Percentiles rank a stretch among this genome's conserved stretches.
phyloP scores from a whole-genome alignment of 2,888 invertebrate species.

The Panopea generosa region DNA sequence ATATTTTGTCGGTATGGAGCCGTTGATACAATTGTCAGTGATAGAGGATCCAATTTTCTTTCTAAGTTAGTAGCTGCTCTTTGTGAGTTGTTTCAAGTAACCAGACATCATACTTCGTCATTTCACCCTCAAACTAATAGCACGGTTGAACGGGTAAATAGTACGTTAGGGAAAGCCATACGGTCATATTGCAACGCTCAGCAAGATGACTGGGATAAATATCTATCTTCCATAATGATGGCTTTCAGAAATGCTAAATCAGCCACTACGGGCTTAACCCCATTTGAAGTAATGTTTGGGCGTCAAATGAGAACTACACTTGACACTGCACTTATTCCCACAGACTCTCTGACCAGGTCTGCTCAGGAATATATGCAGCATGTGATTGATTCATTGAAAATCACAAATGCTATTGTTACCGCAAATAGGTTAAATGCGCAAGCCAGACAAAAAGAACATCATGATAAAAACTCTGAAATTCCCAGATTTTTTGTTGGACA shows the following conservation, averaged over 20 bases:
- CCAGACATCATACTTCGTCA: slow-evolving; percentile 49
- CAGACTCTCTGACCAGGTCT: background rate
- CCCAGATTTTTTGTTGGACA: slow-evolving; percentile 19
- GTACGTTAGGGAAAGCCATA: slow-evolving; percentile 47
- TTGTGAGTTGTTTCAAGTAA: slow-evolving; percentile 61
- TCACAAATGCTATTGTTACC: slow-evolving; percentile 23
- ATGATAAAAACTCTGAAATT: slow-evolving; percentile 35
- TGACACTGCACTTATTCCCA: slow-evolving; percentile 33
- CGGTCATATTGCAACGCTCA: slow-evolving; percentile 46
- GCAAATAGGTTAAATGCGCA: slow-evolving; percentile 20
- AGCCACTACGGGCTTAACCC: slow-evolving; percentile 33
- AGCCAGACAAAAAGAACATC: slow-evolving; percentile 27
- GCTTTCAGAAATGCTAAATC: slow-evolving; percentile 47
- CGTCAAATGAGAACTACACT: slow-evolving; percentile 27
- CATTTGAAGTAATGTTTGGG: slow-evolving; percentile 36
- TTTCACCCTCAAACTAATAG: slow-evolving; percentile 61
- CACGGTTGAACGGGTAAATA: slow-evolving; percentile 47
- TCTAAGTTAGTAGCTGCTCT: slow-evolving; percentile 55
- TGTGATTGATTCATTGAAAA: slow-evolving; percentile 2
- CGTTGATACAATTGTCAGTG: slow-evolving; percentile 44
- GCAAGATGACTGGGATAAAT: slow-evolving; percentile 47
- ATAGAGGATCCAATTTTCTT: slow-evolving; percentile 57
- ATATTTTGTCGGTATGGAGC: slow-evolving; percentile 62
- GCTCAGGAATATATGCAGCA: slow-evolving; percentile 27
- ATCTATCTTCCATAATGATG: slow-evolving; percentile 50